Base-by-base conservation (phyloP, 2,113 vertebrate species). In the Scomber colias region DNA sequence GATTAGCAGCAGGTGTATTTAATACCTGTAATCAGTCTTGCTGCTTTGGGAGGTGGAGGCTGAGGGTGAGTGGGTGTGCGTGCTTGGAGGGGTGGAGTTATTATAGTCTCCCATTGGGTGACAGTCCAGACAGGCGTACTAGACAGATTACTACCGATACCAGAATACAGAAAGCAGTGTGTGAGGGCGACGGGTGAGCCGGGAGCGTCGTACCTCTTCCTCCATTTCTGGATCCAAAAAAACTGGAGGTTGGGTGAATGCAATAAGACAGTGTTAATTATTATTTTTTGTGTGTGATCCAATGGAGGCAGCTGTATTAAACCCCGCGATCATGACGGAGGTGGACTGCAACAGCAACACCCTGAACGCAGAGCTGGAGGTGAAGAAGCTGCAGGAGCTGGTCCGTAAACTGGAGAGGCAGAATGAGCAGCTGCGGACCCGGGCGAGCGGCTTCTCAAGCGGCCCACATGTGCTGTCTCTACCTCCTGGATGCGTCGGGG, bases 311-410 rank as follows among this genome's bases (percentile, higher is more conserved):
- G 90, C 92, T 1, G 87, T 95, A 54, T 81, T 89, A 82, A 89
- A 81, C 48, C 78, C 81, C 9, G 73, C 83, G 30, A 82, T 89
- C 15, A 72, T 92, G 84, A 11, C 92, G 75, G 90, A 96, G 82
- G 86, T 93, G 79, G 93, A 95, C 79, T 89, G 91, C 79, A 94
- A 92, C 89, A 90, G 94, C 86, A 83, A 94, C 83, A 87, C 61
- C 66, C 87, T 95, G 89, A 95, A 93, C 89, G 95, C 96, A 1
- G 96, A 98, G 93, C 91, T 96, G 93, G 96, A 98, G 95, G 96
- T 97, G 93, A 96, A 95, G 94, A 98, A 97, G 94, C 96, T 98
- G 88, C 97, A 97, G 93, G 95, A 97, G 92, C 96, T 98, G 81
- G 96, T 98, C 54, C 92, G 96, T 53, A 97, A 95, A 71, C 95